Evolutionary conservation across 2,888 invertebrate species (phyloP), one percentile per base, ranked within the genome.

Genomic region (Siphlonurus alternatus): DNA sequence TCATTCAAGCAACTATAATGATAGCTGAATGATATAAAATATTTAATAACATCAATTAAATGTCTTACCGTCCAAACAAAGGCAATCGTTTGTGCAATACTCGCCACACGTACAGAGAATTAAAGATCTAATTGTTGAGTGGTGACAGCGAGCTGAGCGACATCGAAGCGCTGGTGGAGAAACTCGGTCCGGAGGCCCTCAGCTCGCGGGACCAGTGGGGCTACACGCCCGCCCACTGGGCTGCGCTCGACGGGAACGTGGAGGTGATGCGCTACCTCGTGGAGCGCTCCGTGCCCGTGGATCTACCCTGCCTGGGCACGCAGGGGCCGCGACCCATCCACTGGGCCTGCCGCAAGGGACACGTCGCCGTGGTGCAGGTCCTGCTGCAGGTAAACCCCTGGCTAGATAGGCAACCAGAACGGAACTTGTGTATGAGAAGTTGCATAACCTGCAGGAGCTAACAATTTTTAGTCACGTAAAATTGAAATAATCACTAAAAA

Each of bases 201-300:
- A 84, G 86, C 64, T 86, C 87, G 0, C 82, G 93, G 22, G 94
- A 94, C 75, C 89, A 91, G 73, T 93, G 93, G 79, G 94, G 94
- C 20, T 93, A 94, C 75, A 93, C 93, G 0, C 91, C 93, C 0
- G 92, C 92, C 23, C 94, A 94, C 74, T 94, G 93, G 93, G 90
- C 88, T 0, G 89, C 89, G 56, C 78, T 94, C 61, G 92, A 93
- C 72, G 93, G 93, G 25, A 91, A 91, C 73, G 87, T 90, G n/a
- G 88, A 91, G 72, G 78, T 93, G 63, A 89, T 93, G 84, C 81
- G 92, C 2, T 92, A 89, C 73, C 80, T 94, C 63, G 85, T 93
- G 19, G 92, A 93, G 72, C 78, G 88, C 63, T 87, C 85, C 23
- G 89, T 89, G 2, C 90, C 91, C 0, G 84, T 93, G 3, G 91